Conservation (phyloP, 2,888 invertebrate species). For the Polyommatus iphigenia region DNA sequence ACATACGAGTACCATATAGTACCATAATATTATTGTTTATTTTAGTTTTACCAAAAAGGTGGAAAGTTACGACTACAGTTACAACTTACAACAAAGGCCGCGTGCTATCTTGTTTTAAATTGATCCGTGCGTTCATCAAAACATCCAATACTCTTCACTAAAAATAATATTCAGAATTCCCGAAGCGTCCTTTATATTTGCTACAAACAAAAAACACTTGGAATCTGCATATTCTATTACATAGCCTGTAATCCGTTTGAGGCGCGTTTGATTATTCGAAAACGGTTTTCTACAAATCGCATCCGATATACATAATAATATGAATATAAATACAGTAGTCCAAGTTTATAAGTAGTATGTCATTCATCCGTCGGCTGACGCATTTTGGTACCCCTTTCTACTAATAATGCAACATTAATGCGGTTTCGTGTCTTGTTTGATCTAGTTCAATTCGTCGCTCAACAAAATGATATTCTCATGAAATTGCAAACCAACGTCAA, state of each 20-base stretch:
- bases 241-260: conserved; percentile 43
- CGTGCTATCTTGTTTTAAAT: no score
- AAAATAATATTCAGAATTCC: not conserved
- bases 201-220: conserved; percentile 3
- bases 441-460: no score
- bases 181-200: not conserved
- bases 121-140: not conserved
- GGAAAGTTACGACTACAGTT: no score
- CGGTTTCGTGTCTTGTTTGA: no score
- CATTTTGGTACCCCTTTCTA: no score
- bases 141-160: not conserved
- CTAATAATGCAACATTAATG: not conserved
- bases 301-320: conserved; percentile 9
- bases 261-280: conserved; percentile 36
- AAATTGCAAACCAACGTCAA: not conserved
- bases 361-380: no score
- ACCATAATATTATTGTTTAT: no score
- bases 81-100: no score
- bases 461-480: not conserved
- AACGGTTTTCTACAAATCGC: conserved; percentile 35
- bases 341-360: not conserved
- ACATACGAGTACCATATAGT: no score
- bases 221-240: conserved; percentile 37
- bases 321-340: not conserved
- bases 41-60: no score